These are phyloP conservation scores for Chouioia cunea DNA, from an alignment of 2,888 invertebrate genomes.

Conservation along the genomic window DNA sequence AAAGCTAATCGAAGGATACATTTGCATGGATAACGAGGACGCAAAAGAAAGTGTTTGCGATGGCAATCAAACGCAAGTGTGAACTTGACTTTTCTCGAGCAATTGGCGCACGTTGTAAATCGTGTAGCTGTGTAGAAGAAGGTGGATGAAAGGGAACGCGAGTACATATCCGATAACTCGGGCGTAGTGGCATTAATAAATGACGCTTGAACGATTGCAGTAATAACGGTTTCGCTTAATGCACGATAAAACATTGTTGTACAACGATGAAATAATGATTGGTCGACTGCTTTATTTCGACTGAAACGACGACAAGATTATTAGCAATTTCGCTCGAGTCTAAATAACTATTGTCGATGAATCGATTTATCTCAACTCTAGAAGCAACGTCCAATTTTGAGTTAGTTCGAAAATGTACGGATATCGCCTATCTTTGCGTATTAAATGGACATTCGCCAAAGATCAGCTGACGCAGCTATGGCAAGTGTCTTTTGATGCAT, in stretches of 20 bases:
- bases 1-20: slow-evolving; percentile 33
- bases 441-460: slow-evolving; percentile 54
- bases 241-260: too few relatives aligned
- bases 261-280: too few relatives aligned
- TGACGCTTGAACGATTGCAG: too few relatives aligned
- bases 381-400: background rate
- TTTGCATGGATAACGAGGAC: slow-evolving; percentile 24
- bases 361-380: too few relatives aligned
- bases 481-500: slow-evolving; percentile 45
- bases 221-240: too few relatives aligned
- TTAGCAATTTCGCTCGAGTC: slow-evolving; percentile 15
- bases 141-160: slow-evolving; percentile 16
- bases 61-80: slow-evolving; percentile 8
- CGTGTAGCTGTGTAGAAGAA: slow-evolving; percentile 37
- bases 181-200: too few relatives aligned
- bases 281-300: too few relatives aligned
- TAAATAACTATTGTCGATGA: background rate
- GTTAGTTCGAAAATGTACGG: slow-evolving; percentile 53
- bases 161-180: slow-evolving; percentile 1
- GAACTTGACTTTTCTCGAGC: background rate
- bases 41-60: slow-evolving; percentile 28
- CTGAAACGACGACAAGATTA: too few relatives aligned
- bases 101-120: slow-evolving; percentile 28
- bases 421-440: slow-evolving; percentile 55
- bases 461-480: slow-evolving; percentile 43